phyloP scores from a whole-genome alignment of 2,113 vertebrate genomes.

The crab-eating macaque (Macaca fascicularis) region T2T-MFA8v1.1 NC_088379.1:60882001-60882500 shows the following conservation, averaged over 20 bases:
- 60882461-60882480: not conserved
- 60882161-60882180: not conserved
- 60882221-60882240: not conserved
- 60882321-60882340: not conserved
- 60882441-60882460: too few relatives aligned
- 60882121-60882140: not conserved
- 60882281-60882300: not conserved
- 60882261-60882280: not conserved
- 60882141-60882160: not conserved
- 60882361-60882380: not conserved
- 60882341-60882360: not conserved
- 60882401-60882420: not conserved
- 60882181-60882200: not conserved
- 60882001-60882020: not conserved
- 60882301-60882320: not conserved
- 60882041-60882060: not conserved
- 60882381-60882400: not conserved
- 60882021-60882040: not conserved
- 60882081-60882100: not conserved
- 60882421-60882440: too few relatives aligned
- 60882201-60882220: not conserved
- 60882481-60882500: not conserved
- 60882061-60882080: not conserved
- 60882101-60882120: not conserved
- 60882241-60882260: not conserved